phyloP scores from a whole-genome alignment of 2,888 invertebrate species.

The Cheilosia soror region DNA sequence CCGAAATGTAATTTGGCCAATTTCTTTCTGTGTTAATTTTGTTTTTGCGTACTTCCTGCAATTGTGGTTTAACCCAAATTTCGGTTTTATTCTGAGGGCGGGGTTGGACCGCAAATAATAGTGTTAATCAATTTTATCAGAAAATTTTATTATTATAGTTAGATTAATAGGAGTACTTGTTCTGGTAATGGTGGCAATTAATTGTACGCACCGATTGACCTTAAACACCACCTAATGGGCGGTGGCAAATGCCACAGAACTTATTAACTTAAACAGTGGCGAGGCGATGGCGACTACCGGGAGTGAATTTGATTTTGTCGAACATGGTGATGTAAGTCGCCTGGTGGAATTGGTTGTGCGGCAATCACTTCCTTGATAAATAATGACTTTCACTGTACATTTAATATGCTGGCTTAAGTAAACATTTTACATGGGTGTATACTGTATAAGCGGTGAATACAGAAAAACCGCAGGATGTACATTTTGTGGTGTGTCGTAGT shows the following conservation, averaged over 20 bases:
- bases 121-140: constrained; percentile 28
- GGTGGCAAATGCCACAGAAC: background rate
- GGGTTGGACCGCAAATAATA: background rate
- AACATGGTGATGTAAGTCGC: constrained; percentile 13
- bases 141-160: constrained; percentile 2
- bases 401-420: background rate
- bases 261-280: background rate
- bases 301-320: background rate
- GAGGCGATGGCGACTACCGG: background rate
- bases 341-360: constrained; percentile 1
- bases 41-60: constrained; percentile 11
- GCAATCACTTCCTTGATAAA: constrained; percentile 36
- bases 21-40: constrained; percentile 1
- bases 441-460: background rate
- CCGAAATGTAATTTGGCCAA: constrained; percentile 46
- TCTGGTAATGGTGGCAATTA: constrained; percentile 15
- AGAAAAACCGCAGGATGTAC: constrained; percentile 14
- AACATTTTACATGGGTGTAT: background rate
- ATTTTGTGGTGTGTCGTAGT: constrained; percentile 13
- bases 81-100: constrained; percentile 4
- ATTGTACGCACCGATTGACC: constrained; percentile 19
- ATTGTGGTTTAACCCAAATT: constrained; percentile 51
- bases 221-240: constrained; percentile 25
- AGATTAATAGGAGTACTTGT: constrained; percentile 24
- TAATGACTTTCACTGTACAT: constrained; percentile 33